Evolutionary conservation across 2,113 vertebrate genomes (phyloP), one percentile per base, ranked within the genome.

Genomic region (Vulpes ferrilata): DNA sequence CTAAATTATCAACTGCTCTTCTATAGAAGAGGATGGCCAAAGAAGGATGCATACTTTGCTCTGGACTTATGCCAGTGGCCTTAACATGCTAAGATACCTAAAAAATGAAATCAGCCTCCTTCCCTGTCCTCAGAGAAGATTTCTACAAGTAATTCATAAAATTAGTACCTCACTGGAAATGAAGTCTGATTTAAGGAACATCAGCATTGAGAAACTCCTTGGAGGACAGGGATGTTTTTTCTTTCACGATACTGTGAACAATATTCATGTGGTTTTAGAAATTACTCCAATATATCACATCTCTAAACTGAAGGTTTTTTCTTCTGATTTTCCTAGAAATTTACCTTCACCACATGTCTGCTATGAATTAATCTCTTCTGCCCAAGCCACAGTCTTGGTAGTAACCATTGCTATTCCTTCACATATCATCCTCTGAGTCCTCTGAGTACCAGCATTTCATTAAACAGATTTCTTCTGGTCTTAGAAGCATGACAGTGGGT

Each of bases 1-100:
- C 79, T 92, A 95, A 89, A 84, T 95, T 92, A 94, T 94, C 67
- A 93, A 73, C 78, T 94, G 51, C 22, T 96, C 90, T 96, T 95
- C 57, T 88, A 12, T 74, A 35, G 60, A 83, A 82, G 27, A 87
- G 0, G 10, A 23, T 91, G 76, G 69, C 76, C 59, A 81, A 92
- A 96, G 30, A 95, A 92, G 17, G 38, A 93, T 81, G 55, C 64
- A 73, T 13, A 71, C 59, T 89, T 81, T 83, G 43, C 62, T 96
- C 57, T 92, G 91, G 62, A 80, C 60, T 78, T 59, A 81, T 48
- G n/a, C 81, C 94, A 94, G 80, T 89, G 19, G 7, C n/a, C 69
- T 94, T 92, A 80, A 65, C 94, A 85, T 60, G 22, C 65, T 94
- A 65, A 82, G 64, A 83, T 83, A 87, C 53, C 62, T 93, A 53